A percentile compares a stretch with the other conserved stretches of the same genome.
Conservation (phyloP, 2,113 vertebrate species). For the Tretioscincus oriximinensis region DNA sequence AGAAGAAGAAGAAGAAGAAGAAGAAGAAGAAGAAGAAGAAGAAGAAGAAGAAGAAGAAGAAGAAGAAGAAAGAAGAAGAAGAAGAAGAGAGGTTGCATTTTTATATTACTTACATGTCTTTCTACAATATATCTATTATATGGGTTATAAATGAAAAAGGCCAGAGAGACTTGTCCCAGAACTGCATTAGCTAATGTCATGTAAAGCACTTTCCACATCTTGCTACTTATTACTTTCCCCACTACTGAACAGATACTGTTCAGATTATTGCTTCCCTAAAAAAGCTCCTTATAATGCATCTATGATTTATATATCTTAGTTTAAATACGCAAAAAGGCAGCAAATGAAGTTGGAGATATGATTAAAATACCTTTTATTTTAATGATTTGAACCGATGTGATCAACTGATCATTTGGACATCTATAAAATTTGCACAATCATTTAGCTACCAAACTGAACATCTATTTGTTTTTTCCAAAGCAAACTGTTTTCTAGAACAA, state of each 20-base stretch:
- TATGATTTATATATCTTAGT: conserved; percentile 31
- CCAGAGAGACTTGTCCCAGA: conserved; percentile 44
- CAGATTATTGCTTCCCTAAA: conserved; percentile 33
- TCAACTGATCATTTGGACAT: no score
- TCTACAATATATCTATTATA: conserved; percentile 46
- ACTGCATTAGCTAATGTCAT: conserved; percentile 42
- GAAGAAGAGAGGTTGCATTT: conserved; percentile 56
- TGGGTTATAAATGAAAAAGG: conserved; percentile 49
- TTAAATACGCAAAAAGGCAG: conserved; percentile 30
- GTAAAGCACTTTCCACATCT: conserved; percentile 30
- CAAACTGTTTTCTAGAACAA: no score
- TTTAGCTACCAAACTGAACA: no score
- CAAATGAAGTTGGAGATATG: conserved; percentile 19
- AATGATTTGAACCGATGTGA: no score
- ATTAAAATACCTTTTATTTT: not conserved
- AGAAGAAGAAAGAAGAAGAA: not conserved
- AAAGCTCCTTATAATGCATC: not conserved
- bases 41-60: no score
- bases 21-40: no score
- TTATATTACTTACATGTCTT: conserved; percentile 42
- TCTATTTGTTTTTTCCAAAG: no score
- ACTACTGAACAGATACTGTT: conserved; percentile 22
- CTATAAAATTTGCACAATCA: no score
- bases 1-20: no score
- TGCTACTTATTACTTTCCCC: conserved; percentile 7